Base-by-base conservation (phyloP, 2,113 vertebrate species). In the Fulica atra region DNA sequence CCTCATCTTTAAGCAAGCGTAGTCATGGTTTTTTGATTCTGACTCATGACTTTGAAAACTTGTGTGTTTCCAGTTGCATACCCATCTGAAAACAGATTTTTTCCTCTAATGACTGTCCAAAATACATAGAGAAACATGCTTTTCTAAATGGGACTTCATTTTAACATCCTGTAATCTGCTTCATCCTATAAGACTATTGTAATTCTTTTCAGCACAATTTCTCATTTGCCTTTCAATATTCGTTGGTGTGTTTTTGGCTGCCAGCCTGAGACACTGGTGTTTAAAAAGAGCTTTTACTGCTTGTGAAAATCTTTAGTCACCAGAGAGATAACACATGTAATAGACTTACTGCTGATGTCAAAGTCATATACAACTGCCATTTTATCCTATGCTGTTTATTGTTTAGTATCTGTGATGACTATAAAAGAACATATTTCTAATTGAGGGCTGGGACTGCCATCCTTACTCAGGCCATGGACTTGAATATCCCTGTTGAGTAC, bases 401-500 rank as follows among this genome's bases (percentile, higher is more conserved):
- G 66, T 66, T 48, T 29, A 86, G 44, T 87, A 82, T 81, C 29
- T 48, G 8, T 40, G 38, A 50, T 23, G 72, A 68, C 23, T 93
- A 89, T 14, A 81, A 38, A 89, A 92, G 46, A 81, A 17, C 6
- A 10, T 46, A 54, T 88, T 95, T 76, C 48, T 86, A 90, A 78
- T 64, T 74, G 44, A 61, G 66, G 80, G 38, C 19, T 68, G 35
- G 56, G 77, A 88, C 54, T 85, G 54, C 69, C 74, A 60, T 86
- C 77, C 68, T 88, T 81, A 86, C 92, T 91, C 85, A 96, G 51
- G 46, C 26, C 51, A 60, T 9, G 16, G 80, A 70, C 86, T 86
- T 92, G 89, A 96, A 56, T 83, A 95, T 81, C 72, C 57, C 59
- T 78, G 84, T n/a, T 77, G 83, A 95, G 88, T 53, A 89, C 90